A percentile compares a stretch with the other conserved stretches of the same genome.
These are phyloP conservation scores for Epirrhoe tristata DNA, from an alignment of 2,888 invertebrate genomes.

Conservation along the genomic window DNA sequence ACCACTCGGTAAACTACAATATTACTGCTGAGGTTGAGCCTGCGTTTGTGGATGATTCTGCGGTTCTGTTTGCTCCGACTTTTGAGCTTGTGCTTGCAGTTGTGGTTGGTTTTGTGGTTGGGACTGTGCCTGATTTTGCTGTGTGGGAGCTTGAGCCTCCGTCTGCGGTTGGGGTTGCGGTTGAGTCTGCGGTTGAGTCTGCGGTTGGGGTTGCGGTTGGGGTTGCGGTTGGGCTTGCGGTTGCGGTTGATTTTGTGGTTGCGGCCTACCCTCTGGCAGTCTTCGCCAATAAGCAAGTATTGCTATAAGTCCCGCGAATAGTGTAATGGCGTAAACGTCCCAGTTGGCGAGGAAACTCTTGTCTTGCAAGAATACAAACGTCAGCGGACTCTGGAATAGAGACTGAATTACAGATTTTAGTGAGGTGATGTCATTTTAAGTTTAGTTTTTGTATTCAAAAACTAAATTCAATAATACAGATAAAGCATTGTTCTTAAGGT, in stretches of 20 bases:
- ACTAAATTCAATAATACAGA: too few species aligned
- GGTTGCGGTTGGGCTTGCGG: neutral
- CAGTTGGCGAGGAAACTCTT: slow-evolving; percentile 93
- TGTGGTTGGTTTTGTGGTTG: slow-evolving; percentile 1
- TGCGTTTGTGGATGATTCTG: slow-evolving; percentile 1
- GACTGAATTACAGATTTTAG: slow-evolving; percentile 56
- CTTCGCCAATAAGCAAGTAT: slow-evolving; percentile 91
- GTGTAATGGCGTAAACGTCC: slow-evolving; percentile 96
- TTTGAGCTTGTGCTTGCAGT: slow-evolving; percentile 1
- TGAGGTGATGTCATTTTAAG: slow-evolving; percentile 20
- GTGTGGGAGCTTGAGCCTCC: neutral
- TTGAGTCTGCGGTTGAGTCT: neutral
- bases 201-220: slow-evolving; percentile 8
- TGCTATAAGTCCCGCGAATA: slow-evolving; percentile 92
- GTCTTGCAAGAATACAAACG: slow-evolving; percentile 87
- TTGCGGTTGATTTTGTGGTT: neutral
- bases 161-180: neutral
- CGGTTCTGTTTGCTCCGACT: neutral
- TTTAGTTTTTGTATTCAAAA: too few species aligned
- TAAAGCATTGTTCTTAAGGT: too few species aligned
- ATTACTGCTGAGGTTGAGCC: neutral
- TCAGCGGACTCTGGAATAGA: slow-evolving; percentile 87
- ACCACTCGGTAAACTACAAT: too few species aligned
- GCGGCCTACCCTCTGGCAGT: slow-evolving; percentile 58
- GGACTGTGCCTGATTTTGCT: neutral